A percentile compares a stretch with the other conserved stretches of the same genome.
Conservation (phyloP, 1,140 invertebrate species). For the Trialeurodes vaporariorum region DNA sequence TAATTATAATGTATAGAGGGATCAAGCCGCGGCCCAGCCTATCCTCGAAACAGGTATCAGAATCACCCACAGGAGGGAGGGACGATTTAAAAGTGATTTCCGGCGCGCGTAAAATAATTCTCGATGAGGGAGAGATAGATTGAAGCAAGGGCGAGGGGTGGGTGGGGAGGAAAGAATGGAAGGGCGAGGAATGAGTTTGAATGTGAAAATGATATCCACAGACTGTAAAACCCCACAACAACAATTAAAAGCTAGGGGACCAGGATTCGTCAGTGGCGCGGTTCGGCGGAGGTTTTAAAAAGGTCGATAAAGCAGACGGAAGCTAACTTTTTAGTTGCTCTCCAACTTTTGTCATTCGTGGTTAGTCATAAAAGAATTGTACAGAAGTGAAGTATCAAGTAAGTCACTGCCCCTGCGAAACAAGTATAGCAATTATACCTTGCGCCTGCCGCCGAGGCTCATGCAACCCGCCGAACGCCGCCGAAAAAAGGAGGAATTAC, state of each 20-base stretch:
- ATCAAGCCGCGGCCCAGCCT: not conserved
- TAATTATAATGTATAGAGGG: not conserved
- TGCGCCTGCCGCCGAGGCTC: not conserved
- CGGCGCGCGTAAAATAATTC: not conserved
- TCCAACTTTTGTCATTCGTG: not conserved
- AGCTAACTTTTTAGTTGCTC: not conserved
- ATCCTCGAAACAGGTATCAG: not conserved
- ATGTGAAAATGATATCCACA: not conserved
- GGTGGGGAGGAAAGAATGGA: no score
- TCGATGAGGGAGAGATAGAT: no score
- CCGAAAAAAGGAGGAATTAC: not conserved
- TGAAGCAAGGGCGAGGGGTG: no score
- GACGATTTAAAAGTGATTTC: not conserved
- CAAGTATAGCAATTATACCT: constrained; percentile 1
- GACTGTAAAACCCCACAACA: not conserved
- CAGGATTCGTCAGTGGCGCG: not conserved
- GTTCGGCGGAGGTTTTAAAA: no score
- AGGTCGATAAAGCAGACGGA: no score
- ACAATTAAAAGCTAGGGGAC: not conserved
- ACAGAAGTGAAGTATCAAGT: no score
- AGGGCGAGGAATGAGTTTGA: not conserved
- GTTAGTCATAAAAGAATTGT: not conserved
- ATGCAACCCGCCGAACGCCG: not conserved
- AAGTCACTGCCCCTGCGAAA: no score
- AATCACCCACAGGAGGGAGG: not conserved